Base-by-base conservation (phyloP, 2,113 vertebrate genomes). In the Corythoichthys intestinalis region DNA sequence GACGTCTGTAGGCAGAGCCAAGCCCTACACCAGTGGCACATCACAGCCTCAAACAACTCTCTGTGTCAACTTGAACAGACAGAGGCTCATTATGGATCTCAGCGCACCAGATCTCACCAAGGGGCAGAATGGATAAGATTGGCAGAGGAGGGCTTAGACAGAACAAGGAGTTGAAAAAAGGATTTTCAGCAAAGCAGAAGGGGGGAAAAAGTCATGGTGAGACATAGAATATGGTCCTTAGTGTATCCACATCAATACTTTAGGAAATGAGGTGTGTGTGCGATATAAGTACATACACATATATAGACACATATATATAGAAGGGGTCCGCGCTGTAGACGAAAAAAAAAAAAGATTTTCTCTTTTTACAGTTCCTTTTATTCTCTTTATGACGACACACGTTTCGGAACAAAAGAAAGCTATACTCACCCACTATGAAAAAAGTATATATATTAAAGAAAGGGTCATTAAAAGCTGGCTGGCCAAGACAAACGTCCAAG, bases 81-180 rank as follows among this genome's bases (percentile, higher is more conserved):
- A 86, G 86, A 77, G 73, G 69, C 84, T 90, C 88, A 88, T 90
- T 90, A 88, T 88, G 72, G 81, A 67, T 74, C 76, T 82, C 70
- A 65, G 66, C 76, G 76, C 83, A 68, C 70, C 56, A 41, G 63
- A 72, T 67, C 82, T 79, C 86, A 86, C 76, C 44, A 47, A 75
- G 82, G 76, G 83, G 79, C 74, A 63, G 62, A 67, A 52, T 17
- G 71, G 74, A 56, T 46, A 11, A 67, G 60, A 67, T 37, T 46
- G 61, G 80, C 74, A 76, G 70, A 60, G 48, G 70, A 71, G 44
- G n/a, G 7, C 13, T 54, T 50, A 59, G 34, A 44, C 28, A 66
- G 50, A 65, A 64, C 38, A 39, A 58, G 72, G 74, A 68, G 76
- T 67, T 62, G 73, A 47, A 14, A 65, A 47, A 28, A 64, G 64